Conservation (phyloP, 2,888 invertebrate species). For the Cryptus armator region DNA sequence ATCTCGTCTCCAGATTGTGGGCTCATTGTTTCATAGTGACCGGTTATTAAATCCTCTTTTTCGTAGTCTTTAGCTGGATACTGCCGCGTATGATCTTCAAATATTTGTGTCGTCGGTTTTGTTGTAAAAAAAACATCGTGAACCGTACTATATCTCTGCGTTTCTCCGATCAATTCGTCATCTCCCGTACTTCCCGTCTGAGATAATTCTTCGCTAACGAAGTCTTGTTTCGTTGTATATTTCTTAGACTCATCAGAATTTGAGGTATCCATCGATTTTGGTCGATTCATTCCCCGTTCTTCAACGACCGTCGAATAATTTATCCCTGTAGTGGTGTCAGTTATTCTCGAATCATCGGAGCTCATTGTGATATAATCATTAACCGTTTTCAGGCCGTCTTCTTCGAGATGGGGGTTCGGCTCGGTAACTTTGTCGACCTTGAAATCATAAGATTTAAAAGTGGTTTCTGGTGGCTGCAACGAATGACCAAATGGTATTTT, state of each 20-base stretch:
- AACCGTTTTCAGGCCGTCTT: not conserved
- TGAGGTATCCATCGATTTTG: not conserved
- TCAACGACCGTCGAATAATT: not conserved
- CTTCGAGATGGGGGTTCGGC: not conserved
- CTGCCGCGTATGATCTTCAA: not conserved
- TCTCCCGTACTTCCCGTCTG: not conserved
- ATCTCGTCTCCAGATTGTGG: not conserved
- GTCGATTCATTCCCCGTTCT: not conserved
- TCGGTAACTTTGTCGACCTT: not conserved
- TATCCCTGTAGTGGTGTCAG: not conserved
- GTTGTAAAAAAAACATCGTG: not conserved
- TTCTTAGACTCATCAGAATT: not conserved
- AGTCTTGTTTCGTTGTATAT: not conserved
- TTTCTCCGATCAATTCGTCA: not conserved
- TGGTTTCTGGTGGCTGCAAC: not conserved
- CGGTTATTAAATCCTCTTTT: not conserved
- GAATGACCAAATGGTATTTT: not conserved
- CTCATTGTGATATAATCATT: not conserved
- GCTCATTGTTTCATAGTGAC: not conserved
- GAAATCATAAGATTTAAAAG: conserved; percentile 44
- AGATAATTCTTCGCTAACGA: not conserved
- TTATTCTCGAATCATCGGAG: conserved; percentile 16
- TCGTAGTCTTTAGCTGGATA: not conserved
- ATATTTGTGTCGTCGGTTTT: not conserved
- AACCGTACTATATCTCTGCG: not conserved